Conservation (phyloP, 2,797 vertebrate species). For the Etheostoma perlongum region DNA sequence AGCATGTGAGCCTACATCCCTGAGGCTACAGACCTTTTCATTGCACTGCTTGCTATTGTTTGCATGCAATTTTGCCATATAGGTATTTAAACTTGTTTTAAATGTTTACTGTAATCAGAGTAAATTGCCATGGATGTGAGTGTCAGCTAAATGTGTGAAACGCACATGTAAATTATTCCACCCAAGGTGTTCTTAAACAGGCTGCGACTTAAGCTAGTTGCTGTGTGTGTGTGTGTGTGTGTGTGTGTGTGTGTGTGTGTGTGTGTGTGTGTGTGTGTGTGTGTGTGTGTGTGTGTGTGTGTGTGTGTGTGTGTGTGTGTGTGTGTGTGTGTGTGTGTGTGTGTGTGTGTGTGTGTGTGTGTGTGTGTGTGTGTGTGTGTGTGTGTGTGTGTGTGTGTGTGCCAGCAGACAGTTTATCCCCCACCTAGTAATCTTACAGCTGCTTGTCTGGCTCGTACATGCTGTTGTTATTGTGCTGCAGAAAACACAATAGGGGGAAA, state of each 20-base stretch:
- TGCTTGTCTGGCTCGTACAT: slow-evolving; percentile 59
- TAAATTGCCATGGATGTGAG: slow-evolving; percentile 39
- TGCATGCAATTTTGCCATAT: slow-evolving; percentile 38
- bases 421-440: slow-evolving; percentile 72
- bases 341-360: too few species aligned
- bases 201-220: slow-evolving; percentile 62
- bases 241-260: slow-evolving; percentile 7
- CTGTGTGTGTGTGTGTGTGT: slow-evolving; percentile 23
- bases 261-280: slow-evolving; percentile 29
- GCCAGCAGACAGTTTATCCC: slow-evolving; percentile 67
- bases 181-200: slow-evolving; percentile 69
- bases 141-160: slow-evolving; percentile 65
- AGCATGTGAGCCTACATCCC: background rate
- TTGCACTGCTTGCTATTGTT: slow-evolving; percentile 38
- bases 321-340: slow-evolving; percentile 7
- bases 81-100: slow-evolving; percentile 60
- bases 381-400: slow-evolving; percentile 22
- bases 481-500: slow-evolving; percentile 26
- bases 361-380: slow-evolving; percentile 30
- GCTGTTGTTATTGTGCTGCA: slow-evolving; percentile 43
- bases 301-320: background rate
- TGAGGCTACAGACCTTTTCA: background rate
- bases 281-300: slow-evolving; percentile 9
- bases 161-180: slow-evolving; percentile 66
- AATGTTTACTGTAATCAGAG: slow-evolving; percentile 72